phyloP scores from a whole-genome alignment of 2,113 vertebrate genomes.

The Sakesphorus luctuosus region DNA sequence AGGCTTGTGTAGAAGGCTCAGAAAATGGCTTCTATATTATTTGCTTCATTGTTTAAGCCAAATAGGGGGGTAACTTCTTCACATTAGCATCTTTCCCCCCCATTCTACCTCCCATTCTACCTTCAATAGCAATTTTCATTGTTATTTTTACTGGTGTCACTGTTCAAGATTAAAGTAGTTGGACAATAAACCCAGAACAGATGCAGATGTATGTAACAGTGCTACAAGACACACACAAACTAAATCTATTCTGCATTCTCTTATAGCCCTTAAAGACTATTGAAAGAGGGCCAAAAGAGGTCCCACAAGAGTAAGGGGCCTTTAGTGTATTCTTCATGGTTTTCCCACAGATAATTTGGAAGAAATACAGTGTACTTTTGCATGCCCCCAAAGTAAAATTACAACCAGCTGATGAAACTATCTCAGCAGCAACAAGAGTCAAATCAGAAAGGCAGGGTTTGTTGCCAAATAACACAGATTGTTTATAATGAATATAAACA shows the following conservation, averaged over 20 bases:
- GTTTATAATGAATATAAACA: slow-evolving; percentile 75
- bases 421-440: slow-evolving; percentile 51
- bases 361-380: slow-evolving; percentile 63
- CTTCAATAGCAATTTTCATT: neutral
- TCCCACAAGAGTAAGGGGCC: slow-evolving; percentile 32
- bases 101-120: neutral
- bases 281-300: slow-evolving; percentile 5
- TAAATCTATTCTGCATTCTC: slow-evolving; percentile 1
- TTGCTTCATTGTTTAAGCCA: neutral
- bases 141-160: neutral
- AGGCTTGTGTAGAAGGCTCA: neutral
- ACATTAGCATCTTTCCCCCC: neutral
- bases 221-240: neutral
- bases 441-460: slow-evolving; percentile 51
- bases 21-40: neutral
- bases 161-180: neutral
- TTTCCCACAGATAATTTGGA: slow-evolving; percentile 66
- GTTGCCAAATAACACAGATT: slow-evolving; percentile 71
- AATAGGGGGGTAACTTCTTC: neutral
- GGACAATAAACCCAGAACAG: neutral
- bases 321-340: slow-evolving; percentile 49
- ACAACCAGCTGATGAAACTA: slow-evolving; percentile 68
- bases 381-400: slow-evolving; percentile 66
- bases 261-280: neutral
- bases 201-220: neutral